phyloP scores from a whole-genome alignment of 1,140 invertebrate genomes.

The Sitodiplosis mosellana region DNA sequence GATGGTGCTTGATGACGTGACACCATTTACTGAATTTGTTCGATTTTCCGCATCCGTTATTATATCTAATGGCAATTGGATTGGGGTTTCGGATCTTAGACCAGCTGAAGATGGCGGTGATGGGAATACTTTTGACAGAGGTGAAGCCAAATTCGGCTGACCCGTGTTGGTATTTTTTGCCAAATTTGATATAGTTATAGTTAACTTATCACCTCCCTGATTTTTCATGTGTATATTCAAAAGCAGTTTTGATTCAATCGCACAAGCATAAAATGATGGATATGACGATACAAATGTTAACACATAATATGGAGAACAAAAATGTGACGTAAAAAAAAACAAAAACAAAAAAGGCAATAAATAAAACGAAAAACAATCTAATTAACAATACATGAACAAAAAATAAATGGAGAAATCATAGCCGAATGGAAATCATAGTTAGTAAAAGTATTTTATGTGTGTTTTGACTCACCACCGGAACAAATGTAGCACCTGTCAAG shows the following conservation, averaged over 20 bases:
- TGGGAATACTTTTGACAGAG: slow-evolving; percentile 3
- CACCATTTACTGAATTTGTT: not conserved
- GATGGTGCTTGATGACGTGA: slow-evolving; percentile 5
- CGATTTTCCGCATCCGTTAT: slow-evolving; percentile 4
- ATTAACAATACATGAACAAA: not conserved
- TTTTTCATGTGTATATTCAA: slow-evolving; percentile 12
- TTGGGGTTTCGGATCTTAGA: too few species aligned
- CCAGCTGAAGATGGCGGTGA: not conserved
- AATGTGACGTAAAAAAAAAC: slow-evolving; percentile 3
- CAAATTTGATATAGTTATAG: slow-evolving; percentile 26
- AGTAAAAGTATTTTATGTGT: not conserved
- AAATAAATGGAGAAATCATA: not conserved
- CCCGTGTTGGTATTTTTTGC: not conserved
- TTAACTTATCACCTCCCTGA: slow-evolving; percentile 55
- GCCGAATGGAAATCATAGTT: not conserved
- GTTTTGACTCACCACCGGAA: slow-evolving; percentile 51
- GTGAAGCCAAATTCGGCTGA: slow-evolving; percentile 4
- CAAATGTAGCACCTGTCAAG: slow-evolving; percentile 44
- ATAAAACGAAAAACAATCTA: slow-evolving; percentile 4
- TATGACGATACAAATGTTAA: too few species aligned
- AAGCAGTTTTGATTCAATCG: not conserved
- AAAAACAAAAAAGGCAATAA: slow-evolving; percentile 1
- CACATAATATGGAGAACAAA: slow-evolving; percentile 6
- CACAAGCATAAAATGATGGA: not conserved
- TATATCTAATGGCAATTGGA: slow-evolving; percentile 1